Evolutionary conservation across 2,797 vertebrate species (phyloP), one percentile per base, ranked within the genome.

Genomic region (Dromococcyx pavoninus): DNA sequence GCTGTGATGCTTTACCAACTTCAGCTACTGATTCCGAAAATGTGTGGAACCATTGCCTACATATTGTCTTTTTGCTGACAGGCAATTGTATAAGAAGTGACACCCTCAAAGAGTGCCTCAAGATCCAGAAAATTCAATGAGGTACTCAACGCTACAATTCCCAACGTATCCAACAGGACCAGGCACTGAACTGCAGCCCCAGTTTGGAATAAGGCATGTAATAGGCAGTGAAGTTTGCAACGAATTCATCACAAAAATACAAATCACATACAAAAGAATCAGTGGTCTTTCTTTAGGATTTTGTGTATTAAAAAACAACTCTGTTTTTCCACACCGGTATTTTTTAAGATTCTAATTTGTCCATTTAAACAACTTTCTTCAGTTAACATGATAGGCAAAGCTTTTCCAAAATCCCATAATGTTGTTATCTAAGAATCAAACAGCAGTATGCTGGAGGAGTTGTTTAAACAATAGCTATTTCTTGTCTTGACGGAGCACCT

Each of bases 391-490:
- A 73, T 35, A 70, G 16, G 48, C 39, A 76, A 86, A 83, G 35
- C 25, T 80, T 72, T 91, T 70, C 72, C 46, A 93, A 90, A 95
- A 75, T 66, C 66, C 72, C 35, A 18, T 50, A 41, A 19, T 7
- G 6, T 4, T 44, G 33, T 91, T 92, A 89, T 92, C 82, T 89
- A 72, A 77, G 56, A 75, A 88, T 86, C 76, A 81, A 88, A 16
- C 58, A 94, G 62, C 56, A 91, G 82, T 81, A 78, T 73, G 39
- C 48, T 86, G 54, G 50, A 89, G 77, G 78, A 92, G 35, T 37
- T 91, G 60, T 92, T 96, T 70, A 86, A 91, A 92, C 62, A 88
- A 57, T 21, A 89, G 41, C 46, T 56, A 62, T 24, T 89, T 84
- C 54, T 48, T 86, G 73, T 70, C 79, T 70, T 84, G 76, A 64